Conservation (phyloP, 2,888 invertebrate species). For the Chironomus tentans region DNA sequence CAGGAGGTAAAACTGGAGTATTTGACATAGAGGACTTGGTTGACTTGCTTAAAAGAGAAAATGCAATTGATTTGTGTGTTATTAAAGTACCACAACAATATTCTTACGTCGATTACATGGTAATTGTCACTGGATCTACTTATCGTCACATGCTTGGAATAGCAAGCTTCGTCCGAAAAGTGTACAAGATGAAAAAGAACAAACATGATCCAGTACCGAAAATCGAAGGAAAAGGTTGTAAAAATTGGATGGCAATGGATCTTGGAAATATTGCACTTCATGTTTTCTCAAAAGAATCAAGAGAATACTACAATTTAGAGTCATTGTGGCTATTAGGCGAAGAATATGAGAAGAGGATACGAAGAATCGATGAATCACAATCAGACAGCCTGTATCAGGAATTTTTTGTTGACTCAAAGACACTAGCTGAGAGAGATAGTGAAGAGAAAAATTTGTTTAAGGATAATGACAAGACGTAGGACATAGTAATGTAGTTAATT, state of each 20-base stretch:
- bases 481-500: too few species aligned
- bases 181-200: constrained; percentile 62
- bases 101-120: constrained; percentile 77
- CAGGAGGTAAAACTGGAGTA: constrained; percentile 76
- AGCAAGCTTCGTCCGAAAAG: constrained; percentile 63
- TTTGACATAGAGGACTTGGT: constrained; percentile 83
- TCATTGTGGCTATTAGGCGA: constrained; percentile 82
- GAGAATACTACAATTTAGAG: constrained; percentile 77
- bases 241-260: constrained; percentile 85
- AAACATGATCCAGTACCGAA: constrained; percentile 57
- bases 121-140: constrained; percentile 66
- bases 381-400: background rate
- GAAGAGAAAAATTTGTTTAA: too few species aligned
- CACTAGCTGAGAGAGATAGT: background rate
- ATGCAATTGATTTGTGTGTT: constrained; percentile 71
- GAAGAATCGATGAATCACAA: background rate
- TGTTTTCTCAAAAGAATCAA: constrained; percentile 62
- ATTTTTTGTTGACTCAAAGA: background rate
- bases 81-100: constrained; percentile 62
- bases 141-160: constrained; percentile 63
- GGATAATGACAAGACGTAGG: too few species aligned
- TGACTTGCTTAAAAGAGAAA: constrained; percentile 63
- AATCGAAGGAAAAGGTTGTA: constrained; percentile 66
- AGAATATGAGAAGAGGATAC: constrained; percentile 55
- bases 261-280: constrained; percentile 89